Conservation (phyloP, 2,797 vertebrate genomes). For the Manis javanica region DNA sequence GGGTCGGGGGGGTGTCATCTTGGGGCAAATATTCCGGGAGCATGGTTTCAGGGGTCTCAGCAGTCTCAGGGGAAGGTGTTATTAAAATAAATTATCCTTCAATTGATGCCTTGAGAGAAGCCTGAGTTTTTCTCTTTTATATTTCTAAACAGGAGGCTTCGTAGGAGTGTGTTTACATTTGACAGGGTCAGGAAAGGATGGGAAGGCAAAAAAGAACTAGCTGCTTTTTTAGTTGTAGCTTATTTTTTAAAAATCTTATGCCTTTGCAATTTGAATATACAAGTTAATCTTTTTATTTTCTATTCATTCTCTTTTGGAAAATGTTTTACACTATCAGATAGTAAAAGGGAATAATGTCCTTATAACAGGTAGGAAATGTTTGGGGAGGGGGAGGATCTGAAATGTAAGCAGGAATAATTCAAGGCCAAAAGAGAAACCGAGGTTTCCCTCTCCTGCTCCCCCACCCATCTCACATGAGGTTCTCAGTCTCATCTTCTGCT, state of each 20-base stretch:
- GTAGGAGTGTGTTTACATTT: conserved; percentile 8
- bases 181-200: background rate
- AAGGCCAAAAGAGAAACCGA: background rate
- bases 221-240: background rate
- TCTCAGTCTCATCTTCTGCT: background rate
- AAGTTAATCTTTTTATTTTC: conserved; percentile 2
- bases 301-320: conserved; percentile 38
- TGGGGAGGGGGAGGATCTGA: background rate
- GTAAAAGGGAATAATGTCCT: background rate
- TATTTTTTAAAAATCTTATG: background rate
- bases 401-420: background rate
- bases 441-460: accelerated
- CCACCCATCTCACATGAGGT: background rate
- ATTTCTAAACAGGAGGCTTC: background rate
- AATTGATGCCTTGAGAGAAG: background rate
- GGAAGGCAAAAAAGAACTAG: background rate
- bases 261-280: background rate
- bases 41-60: background rate
- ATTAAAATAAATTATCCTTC: conserved; percentile 14
- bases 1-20: background rate
- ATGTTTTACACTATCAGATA: background rate
- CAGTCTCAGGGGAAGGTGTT: background rate
- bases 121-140: background rate
- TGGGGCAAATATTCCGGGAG: background rate
- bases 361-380: background rate